Evolutionary conservation across 2,888 invertebrate genomes (phyloP).

Genomic region (Tolmerus cingulatus): DNA sequence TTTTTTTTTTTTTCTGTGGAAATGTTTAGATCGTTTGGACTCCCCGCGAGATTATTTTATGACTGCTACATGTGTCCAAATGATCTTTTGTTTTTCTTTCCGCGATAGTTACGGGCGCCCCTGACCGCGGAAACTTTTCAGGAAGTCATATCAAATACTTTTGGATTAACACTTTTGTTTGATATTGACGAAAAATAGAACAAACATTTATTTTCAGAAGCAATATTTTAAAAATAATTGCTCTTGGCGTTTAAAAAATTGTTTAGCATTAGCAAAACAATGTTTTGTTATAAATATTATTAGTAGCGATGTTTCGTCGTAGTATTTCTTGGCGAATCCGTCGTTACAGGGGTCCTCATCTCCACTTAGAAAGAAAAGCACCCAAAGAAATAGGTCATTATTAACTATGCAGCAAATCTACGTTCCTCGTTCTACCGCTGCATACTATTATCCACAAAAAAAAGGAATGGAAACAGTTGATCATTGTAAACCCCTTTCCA

Average conservation of each 20-base stretch:
- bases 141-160: background rate
- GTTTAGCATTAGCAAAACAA: background rate
- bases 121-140: background rate
- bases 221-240: background rate
- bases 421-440: too few species aligned
- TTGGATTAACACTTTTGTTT: background rate
- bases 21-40: background rate
- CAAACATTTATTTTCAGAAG: background rate
- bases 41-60: background rate
- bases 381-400: too few species aligned
- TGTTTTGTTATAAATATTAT: too few species aligned
- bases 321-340: too few species aligned
- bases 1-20: background rate
- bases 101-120: background rate
- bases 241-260: background rate
- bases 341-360: too few species aligned
- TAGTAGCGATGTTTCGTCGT: too few species aligned
- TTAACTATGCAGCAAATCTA: too few species aligned
- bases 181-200: background rate
- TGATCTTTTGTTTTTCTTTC: background rate
- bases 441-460: too few species aligned
- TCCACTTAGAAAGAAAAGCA: too few species aligned
- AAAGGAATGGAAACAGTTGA: too few species aligned
- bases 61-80: background rate
- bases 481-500: too few species aligned